phyloP scores from a whole-genome alignment of 2,113 vertebrate genomes.

The Canis aureus region DNA sequence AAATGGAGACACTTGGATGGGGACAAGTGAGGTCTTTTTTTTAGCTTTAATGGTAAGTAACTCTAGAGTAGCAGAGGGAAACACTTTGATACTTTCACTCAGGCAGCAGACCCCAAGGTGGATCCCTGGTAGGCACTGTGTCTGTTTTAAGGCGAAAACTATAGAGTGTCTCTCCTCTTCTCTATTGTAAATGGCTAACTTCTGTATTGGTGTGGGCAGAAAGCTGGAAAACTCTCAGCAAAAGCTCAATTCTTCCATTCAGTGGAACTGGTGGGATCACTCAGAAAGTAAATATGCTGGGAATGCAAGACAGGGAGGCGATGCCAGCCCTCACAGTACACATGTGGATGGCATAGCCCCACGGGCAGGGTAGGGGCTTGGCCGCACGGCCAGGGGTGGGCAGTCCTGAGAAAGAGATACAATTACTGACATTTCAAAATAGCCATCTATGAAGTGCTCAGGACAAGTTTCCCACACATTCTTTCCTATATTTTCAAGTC shows the following conservation, averaged over 20 bases:
- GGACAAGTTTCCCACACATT: not conserved
- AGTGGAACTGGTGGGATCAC: slow-evolving; percentile 50
- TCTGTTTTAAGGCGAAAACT: not conserved
- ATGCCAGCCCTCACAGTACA: not conserved
- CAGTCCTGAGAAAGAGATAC: not conserved
- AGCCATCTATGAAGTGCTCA: slow-evolving; percentile 11
- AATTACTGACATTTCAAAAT: not conserved
- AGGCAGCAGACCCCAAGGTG: not conserved
- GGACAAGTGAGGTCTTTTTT: not conserved
- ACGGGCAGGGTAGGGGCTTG: not conserved
- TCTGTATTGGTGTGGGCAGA: slow-evolving; percentile 38
- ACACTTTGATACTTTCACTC: not conserved
- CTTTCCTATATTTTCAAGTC: slow-evolving; percentile 17
- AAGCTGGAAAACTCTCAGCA: not conserved
- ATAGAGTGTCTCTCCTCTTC: not conserved
- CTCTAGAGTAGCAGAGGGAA: not conserved
- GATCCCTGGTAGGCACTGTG: not conserved
- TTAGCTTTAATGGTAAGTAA: not conserved
- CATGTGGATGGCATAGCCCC: not conserved
- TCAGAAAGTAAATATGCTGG: slow-evolving; percentile 67
- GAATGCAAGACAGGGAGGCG: slow-evolving; percentile 50
- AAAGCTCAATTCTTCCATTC: slow-evolving; percentile 64
- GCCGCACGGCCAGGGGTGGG: fast-evolving
- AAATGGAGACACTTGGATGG: not conserved
- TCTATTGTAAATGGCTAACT: not conserved